Conservation (phyloP, 2,113 vertebrate genomes). For the Condylura cristata region DNA sequence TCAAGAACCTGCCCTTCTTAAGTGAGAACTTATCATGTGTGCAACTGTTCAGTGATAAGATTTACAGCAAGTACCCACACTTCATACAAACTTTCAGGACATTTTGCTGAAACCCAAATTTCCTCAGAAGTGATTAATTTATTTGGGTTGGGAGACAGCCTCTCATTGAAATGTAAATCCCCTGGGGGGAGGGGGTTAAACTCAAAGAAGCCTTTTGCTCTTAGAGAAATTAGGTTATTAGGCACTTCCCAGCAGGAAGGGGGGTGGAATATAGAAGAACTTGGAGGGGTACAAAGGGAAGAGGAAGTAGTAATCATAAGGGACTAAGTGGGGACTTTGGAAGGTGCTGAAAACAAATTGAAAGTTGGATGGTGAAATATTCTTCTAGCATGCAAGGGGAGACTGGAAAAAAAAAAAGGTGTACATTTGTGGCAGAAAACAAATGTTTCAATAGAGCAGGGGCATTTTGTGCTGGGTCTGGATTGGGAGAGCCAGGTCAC, state of each 20-base stretch:
- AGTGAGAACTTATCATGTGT: too few relatives aligned
- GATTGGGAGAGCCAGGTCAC: not conserved
- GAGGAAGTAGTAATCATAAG: not conserved
- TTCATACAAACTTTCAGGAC: not conserved
- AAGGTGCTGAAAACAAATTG: not conserved
- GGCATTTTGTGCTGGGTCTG: not conserved
- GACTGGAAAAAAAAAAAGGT: not conserved
- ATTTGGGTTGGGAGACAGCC: not conserved
- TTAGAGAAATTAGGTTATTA: not conserved
- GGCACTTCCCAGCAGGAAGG: not conserved
- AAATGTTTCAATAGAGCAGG: not conserved
- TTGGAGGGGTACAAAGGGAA: not conserved
- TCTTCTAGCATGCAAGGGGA: not conserved
- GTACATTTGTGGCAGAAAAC: conserved; percentile 6
- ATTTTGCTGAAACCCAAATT: conserved; percentile 2
- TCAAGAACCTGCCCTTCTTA: too few relatives aligned
- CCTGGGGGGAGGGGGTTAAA: not conserved
- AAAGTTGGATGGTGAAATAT: not conserved
- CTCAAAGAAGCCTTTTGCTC: not conserved
- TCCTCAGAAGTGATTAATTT: conserved; percentile 1
- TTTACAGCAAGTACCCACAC: not conserved
- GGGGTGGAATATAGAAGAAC: not conserved
- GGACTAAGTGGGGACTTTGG: not conserved
- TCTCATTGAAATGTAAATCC: conserved; percentile 15
- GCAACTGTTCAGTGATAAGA: not conserved